Evolutionary conservation across 2,888 invertebrate genomes (phyloP).

Genomic region (Willowsia nigromaculata): DNA sequence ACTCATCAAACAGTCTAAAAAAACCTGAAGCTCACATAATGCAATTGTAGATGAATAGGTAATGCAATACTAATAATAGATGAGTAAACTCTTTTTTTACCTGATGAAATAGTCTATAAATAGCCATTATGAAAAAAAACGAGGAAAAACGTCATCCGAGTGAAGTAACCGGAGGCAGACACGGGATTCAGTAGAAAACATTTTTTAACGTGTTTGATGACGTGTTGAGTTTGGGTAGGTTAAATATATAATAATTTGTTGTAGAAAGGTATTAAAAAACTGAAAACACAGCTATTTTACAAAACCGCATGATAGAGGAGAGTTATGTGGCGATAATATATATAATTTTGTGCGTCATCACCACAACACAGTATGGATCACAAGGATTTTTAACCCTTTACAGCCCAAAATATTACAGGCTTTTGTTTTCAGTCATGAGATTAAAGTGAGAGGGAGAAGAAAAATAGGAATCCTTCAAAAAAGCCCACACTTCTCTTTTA

Average conservation of each 20-base stretch:
- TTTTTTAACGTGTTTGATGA: not conserved
- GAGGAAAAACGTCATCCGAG: not conserved
- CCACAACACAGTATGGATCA: not conserved
- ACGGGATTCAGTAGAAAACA: too few species aligned
- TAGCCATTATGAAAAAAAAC: not conserved
- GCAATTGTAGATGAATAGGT: not conserved
- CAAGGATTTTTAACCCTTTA: slow-evolving; percentile 33
- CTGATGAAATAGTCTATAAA: not conserved
- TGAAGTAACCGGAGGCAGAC: too few species aligned
- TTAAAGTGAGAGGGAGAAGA: not conserved
- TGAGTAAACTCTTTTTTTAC: not conserved
- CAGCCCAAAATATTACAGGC: not conserved
- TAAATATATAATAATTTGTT: slow-evolving; percentile 36
- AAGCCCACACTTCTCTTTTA: slow-evolving; percentile 4
- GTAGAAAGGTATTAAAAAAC: slow-evolving; percentile 32
- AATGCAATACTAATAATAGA: not conserved
- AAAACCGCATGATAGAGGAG: slow-evolving; percentile 30
- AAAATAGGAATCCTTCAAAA: not conserved
- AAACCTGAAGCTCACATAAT: slow-evolving; percentile 1
- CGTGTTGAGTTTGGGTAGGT: slow-evolving; percentile 42
- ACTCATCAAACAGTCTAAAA: too few species aligned
- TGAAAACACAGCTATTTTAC: not conserved
- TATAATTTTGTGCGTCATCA: not conserved
- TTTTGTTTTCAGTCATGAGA: slow-evolving; percentile 41
- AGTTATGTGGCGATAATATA: not conserved